phyloP scores from a whole-genome alignment of 1,140 invertebrate genomes.

The Episyrphus balteatus region DNA sequence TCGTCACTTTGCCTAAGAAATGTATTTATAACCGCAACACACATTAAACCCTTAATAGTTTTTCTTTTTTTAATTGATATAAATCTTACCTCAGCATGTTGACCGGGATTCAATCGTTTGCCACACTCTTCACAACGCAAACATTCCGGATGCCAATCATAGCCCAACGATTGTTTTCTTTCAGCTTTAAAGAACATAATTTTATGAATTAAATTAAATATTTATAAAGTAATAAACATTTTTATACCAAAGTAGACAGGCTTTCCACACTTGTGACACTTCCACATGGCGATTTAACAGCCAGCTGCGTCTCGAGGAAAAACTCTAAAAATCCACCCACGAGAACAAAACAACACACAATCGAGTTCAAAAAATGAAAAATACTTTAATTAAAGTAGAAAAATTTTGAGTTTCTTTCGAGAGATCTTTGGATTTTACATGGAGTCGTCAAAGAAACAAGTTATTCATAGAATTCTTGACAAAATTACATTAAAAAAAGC shows the following conservation, averaged over 20 bases:
- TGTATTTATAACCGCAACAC: background rate
- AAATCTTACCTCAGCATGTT: constrained; percentile 67
- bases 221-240: no score
- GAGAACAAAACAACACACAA: no score
- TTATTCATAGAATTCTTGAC: no score
- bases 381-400: no score
- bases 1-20: no score
- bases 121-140: constrained; percentile 82
- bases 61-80: background rate
- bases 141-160: constrained; percentile 89
- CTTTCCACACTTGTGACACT: constrained; percentile 78
- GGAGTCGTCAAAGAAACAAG: no score
- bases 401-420: no score
- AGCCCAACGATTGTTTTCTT: constrained; percentile 79
- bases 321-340: no score
- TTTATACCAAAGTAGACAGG: constrained; percentile 74
- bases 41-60: background rate
- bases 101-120: constrained; percentile 77
- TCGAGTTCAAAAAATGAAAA: no score
- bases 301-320: no score
- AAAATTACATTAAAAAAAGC: no score
- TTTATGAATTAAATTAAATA: background rate
- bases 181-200: constrained; percentile 52
- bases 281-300: constrained; percentile 51
- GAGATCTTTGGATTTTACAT: no score